phyloP scores from a whole-genome alignment of 2,797 vertebrate genomes.

The Cryptoblepharus egeriae region DNA sequence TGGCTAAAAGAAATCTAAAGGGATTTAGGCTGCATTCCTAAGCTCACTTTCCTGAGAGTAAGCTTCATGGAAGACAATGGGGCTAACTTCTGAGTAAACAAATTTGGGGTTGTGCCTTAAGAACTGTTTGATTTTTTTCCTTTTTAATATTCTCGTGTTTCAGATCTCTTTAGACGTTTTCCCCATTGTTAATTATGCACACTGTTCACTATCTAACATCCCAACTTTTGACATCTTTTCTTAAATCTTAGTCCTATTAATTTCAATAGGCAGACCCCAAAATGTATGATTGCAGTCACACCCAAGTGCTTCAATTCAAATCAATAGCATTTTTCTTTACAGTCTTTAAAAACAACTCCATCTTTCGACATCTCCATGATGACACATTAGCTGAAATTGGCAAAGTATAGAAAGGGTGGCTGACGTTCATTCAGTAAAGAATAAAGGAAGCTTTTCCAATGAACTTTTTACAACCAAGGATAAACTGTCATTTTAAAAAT shows the following conservation, averaged over 20 bases:
- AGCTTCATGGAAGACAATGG: too few relatives aligned
- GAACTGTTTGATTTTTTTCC: not conserved
- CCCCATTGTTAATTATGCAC: conserved; percentile 4
- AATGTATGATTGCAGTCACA: too few relatives aligned
- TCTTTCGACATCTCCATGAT: not conserved
- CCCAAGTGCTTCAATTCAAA: not conserved
- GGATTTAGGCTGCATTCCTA: too few relatives aligned
- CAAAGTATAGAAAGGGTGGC: conserved; percentile 19
- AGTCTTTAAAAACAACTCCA: conserved; percentile 1
- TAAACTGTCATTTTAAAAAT: conserved; percentile 56
- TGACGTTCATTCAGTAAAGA: conserved; percentile 22
- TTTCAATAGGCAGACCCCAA: not conserved
- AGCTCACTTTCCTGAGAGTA: too few relatives aligned
- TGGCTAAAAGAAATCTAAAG: not conserved
- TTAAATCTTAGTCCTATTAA: not conserved
- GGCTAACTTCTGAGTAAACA: too few relatives aligned
- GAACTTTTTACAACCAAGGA: not conserved
- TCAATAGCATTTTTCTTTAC: conserved; percentile 28
- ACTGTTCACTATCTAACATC: not conserved
- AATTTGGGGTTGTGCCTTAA: too few relatives aligned
- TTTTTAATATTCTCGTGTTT: not conserved
- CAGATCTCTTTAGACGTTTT: conserved; percentile 5
- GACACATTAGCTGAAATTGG: conserved; percentile 24
- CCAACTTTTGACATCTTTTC: not conserved
- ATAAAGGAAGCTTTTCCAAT: conserved; percentile 41